Evolutionary conservation across 1,140 invertebrate genomes (phyloP), one percentile per base, ranked within the genome.

Genomic region (Drosophila carrolli): DNA sequence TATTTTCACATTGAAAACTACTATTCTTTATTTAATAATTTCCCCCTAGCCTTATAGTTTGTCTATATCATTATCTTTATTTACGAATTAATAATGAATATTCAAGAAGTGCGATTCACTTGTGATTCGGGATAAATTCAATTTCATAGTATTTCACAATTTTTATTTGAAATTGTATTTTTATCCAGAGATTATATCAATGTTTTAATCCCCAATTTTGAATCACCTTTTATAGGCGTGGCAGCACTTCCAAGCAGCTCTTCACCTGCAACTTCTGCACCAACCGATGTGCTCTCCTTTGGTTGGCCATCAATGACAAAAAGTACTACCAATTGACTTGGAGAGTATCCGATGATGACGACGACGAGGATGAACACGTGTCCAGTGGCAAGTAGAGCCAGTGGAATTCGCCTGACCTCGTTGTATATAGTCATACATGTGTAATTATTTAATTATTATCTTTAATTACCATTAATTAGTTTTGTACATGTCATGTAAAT

Each of bases 201-300:
- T 32, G 8, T 32, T 37, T 9, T 38, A 10, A 23, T 10, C 10
- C 7, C 4, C 4, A 8, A 14, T 11, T n/a, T 32, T 0, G 5
- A 10, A 5, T 29, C 23, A 4, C 9, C 44, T 23, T 60, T n/a
- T 7, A 2, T 47, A 92, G 91, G 54, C 79, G 86, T 23, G 83
- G 88, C 48, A 92, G 91, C 54, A 70, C 78, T 5, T 91, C 91
- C 4, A 90, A 91, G 46, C 90, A 91, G 35, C 59, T 92, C 8
- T 92, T 92, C 38, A 92, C 83, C 46, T 92, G 91, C 32, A 91
- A 91, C 50, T 92, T 92, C 50, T 92, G 91, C 54, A 90, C 85
- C 16, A 71, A 71, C 11, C 66, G 73, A 35, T 92, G 91, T 37
- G 83, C 79, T 1, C 58, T 82, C 2, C 58, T 75, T 7, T 92